A percentile compares a stretch with the other conserved stretches of the same genome.
Conservation (phyloP, 2,113 vertebrate genomes). For the Pholis gunnellus region DNA sequence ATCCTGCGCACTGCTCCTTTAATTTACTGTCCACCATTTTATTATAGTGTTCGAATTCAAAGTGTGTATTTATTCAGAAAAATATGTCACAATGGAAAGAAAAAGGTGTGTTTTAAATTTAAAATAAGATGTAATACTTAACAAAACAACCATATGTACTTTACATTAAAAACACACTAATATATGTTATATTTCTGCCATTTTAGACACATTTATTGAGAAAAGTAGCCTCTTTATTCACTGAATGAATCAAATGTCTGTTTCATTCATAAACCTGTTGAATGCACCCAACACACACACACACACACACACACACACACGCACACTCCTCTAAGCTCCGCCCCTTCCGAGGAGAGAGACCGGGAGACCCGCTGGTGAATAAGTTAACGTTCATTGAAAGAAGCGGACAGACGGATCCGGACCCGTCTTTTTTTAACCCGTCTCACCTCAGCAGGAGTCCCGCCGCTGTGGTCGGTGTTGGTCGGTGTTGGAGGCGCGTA, state of each 20-base stretch:
- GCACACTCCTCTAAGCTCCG: constrained; percentile 38
- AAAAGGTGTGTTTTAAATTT: neutral
- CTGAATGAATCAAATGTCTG: constrained; percentile 36
- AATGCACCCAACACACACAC: neutral
- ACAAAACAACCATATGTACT: neutral
- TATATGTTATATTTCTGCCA: neutral
- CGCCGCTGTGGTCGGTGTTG: neutral
- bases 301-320: constrained; percentile 1
- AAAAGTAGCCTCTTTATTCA: neutral
- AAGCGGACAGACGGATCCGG: neutral
- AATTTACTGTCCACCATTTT: neutral
- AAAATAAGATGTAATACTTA: neutral
- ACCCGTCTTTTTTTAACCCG: neutral
- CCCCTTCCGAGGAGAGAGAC: constrained; percentile 23
- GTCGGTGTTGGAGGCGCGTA: neutral
- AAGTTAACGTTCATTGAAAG: constrained; percentile 33
- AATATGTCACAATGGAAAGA: neutral
- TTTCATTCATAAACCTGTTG: constrained; percentile 56
- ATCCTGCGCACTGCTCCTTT: neutral
- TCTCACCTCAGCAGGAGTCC: neutral
- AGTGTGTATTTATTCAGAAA: neutral
- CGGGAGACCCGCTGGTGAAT: constrained; percentile 39
- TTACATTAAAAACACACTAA: neutral
- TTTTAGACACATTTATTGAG: neutral
- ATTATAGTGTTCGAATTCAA: neutral